Evolutionary conservation across 2,797 vertebrate species (phyloP).

Genomic region (Notolepis coatsorum): DNA sequence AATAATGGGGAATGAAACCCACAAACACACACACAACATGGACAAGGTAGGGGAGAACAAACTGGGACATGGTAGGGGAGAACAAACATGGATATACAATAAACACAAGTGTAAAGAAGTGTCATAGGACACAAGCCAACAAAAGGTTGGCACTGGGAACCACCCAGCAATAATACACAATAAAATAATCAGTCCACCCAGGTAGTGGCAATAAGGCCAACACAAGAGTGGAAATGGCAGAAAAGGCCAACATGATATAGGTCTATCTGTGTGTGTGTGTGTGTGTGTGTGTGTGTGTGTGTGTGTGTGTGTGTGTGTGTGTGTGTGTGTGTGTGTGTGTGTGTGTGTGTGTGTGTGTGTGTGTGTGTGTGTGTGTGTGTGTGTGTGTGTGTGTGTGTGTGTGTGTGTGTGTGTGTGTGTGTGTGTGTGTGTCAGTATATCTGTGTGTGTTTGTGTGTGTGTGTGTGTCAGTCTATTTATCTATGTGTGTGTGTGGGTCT

Average conservation of each 20-base stretch:
- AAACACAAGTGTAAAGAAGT: no score
- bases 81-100: no score
- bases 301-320: constrained; percentile 6
- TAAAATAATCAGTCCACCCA: not conserved
- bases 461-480: not conserved
- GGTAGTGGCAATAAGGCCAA: not conserved
- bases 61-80: no score
- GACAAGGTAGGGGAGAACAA: no score
- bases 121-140: no score
- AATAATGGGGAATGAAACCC: no score
- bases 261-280: not conserved
- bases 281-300: not conserved
- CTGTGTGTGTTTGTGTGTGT: no score
- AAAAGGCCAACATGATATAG: not conserved
- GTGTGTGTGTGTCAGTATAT: not conserved
- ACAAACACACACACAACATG: no score
- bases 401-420: not conserved
- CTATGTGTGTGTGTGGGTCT: not conserved
- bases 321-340: constrained; percentile 10
- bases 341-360: constrained; percentile 6
- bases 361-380: constrained; percentile 9
- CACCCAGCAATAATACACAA: no score
- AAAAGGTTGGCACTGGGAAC: no score
- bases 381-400: constrained; percentile 3
- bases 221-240: not conserved